Base-by-base conservation (phyloP, 2,797 vertebrate species). In the Octomys mimax region DNA sequence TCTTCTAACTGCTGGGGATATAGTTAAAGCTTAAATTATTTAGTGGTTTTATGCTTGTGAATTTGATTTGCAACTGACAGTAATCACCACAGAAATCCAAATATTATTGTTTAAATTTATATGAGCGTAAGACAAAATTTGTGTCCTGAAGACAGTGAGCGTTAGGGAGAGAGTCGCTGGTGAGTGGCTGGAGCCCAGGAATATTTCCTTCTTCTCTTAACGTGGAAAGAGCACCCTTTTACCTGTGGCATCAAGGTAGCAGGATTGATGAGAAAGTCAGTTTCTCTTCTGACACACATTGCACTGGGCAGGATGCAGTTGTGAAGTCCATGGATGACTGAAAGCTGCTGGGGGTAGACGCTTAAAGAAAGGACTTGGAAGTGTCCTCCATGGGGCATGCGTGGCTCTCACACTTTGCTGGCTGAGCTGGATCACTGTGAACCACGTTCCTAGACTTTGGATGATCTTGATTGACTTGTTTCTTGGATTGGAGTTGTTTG, bases 71-170 rank as follows among this genome's bases (percentile, higher is more conserved):
- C 78, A 88, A 77, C 70, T 94, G 94, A 90, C 82, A 92, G 57
- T 77, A 71, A 88, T 92, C 90, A 89, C 46, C 24, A 49, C n/a
- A 79, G 62, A 96, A 93, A 96, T 95, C 85, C 68, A 92, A 90
- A 95, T 97, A 94, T 96, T 96, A 91, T 96, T 95, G 54, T 93
- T 83, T 86, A 93, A 61, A 86, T 96, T 92, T 92, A 96, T 42
- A 88, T 96, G 85, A 96, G 92, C 81, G 46, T 86, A 77, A 95
- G 95, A 89, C 77, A 80, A 95, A 96, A 86, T 96, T 36, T 84
- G 79, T 93, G 52, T 91, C 68, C 79, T 52, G n/a, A 97, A 94
- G 92, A 94, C 19, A 64, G 78, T 13, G 61, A 77, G 31, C 39
- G n/a, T 90, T 95, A 96, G 85, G 87, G 89, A 93, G 90, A 88